These are phyloP conservation scores for Onychomys leucogaster DNA, from an alignment of 2,797 vertebrate species.

Conservation along the genomic window DNA sequence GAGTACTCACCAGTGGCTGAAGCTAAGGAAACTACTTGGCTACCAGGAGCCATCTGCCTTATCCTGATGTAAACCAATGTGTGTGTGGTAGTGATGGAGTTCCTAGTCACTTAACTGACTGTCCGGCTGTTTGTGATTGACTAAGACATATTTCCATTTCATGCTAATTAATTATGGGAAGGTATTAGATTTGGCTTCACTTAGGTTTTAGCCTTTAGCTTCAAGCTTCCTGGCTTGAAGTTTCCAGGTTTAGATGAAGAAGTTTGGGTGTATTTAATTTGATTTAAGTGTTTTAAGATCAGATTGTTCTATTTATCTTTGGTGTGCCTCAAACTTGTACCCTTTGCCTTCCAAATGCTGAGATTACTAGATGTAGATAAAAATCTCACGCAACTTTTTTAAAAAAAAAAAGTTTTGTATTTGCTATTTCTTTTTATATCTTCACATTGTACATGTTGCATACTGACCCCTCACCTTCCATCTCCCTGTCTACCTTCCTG, in stretches of 20 bases:
- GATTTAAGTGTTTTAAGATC: too few species aligned
- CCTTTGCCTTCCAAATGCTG: not conserved
- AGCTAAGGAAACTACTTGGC: not conserved
- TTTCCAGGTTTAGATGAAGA: too few species aligned
- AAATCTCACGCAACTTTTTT: not conserved
- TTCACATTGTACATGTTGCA: not conserved
- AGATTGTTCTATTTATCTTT: not conserved
- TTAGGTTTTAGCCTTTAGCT: not conserved
- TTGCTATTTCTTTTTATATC: not conserved
- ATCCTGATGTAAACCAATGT: not conserved
- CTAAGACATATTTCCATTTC: not conserved
- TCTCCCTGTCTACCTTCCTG: not conserved
- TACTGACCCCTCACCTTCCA: not conserved
- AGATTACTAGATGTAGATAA: not conserved
- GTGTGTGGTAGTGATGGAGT: not conserved
- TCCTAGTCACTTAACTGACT: not conserved
- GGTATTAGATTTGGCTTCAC: not conserved
- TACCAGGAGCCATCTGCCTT: not conserved
- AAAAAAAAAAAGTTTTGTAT: not conserved
- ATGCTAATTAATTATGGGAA: not conserved
- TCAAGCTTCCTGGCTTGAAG: too few species aligned
- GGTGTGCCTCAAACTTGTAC: not conserved
- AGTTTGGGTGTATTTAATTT: too few species aligned
- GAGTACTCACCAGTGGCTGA: not conserved
- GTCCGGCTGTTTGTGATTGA: not conserved